Evolutionary conservation across 2,113 vertebrate species (phyloP).

Genomic region (Colistium nudipinnis): DNA sequence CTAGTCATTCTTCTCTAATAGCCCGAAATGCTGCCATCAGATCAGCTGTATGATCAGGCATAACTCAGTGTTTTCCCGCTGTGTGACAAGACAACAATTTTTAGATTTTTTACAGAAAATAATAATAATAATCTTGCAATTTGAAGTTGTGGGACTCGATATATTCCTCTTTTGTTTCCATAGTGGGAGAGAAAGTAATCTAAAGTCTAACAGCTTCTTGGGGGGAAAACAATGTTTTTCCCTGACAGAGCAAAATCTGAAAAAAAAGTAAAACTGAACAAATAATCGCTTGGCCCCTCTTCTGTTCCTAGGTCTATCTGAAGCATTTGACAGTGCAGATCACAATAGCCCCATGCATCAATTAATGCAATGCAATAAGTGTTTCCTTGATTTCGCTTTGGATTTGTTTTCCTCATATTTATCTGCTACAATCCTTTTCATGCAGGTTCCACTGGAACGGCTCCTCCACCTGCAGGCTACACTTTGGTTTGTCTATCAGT

Average conservation of each 20-base stretch:
- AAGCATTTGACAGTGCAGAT: background rate
- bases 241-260: constrained; percentile 6
- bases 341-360: background rate
- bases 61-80: constrained; percentile 15
- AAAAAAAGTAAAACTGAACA: constrained; percentile 12
- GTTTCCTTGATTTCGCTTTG: constrained; percentile 11
- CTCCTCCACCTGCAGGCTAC: constrained; percentile 18
- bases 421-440: background rate
- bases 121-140: constrained; percentile 14
- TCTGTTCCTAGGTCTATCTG: background rate
- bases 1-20: constrained; percentile 46
- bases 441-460: constrained; percentile 1
- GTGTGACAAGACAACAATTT: constrained; percentile 21
- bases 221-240: background rate
- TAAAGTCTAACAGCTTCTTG: background rate
- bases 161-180: constrained; percentile 7
- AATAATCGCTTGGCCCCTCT: constrained; percentile 1
- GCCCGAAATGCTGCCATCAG: constrained; percentile 24
- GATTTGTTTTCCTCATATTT: constrained; percentile 17
- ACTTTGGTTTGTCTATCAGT: constrained; percentile 3
- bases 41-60: constrained; percentile 29
- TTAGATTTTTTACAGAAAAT: too few relatives aligned
- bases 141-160: background rate
- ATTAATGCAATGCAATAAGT: background rate
- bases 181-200: background rate